A percentile compares a stretch with the other conserved stretches of the same genome.
Conservation (phyloP, 2,888 invertebrate species). For the Allophyes oxyacanthae region DNA sequence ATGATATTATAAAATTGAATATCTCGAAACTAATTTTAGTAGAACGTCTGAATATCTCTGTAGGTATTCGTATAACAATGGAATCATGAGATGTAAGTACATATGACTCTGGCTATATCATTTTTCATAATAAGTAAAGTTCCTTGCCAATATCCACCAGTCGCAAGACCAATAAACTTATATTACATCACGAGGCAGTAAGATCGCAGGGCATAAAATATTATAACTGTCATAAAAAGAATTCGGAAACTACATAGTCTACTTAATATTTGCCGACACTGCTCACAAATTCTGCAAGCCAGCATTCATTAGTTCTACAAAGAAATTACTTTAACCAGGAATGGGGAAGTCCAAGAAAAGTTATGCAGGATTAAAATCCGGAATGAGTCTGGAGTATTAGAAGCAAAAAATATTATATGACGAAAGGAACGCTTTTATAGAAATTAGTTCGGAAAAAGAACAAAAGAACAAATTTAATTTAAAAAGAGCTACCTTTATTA, state of each 20-base stretch:
- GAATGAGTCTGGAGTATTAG: conserved; percentile 9
- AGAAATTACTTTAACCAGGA: conserved; percentile 30
- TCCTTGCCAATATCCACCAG: conserved; percentile 6
- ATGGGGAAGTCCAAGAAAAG: conserved; percentile 13
- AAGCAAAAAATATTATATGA: conserved; percentile 16
- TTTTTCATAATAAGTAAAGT: not conserved
- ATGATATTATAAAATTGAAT: too few relatives aligned
- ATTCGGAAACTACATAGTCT: conserved; percentile 20
- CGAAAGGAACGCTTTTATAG: conserved; percentile 7
- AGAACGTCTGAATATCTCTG: not conserved
- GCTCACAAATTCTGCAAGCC: conserved; percentile 21
- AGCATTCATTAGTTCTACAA: conserved; percentile 19
- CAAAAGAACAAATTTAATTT: conserved; percentile 6
- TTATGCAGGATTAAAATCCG: conserved; percentile 12
- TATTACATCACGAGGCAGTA: conserved; percentile 20
- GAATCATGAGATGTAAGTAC: not conserved
- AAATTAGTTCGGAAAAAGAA: conserved; percentile 4
- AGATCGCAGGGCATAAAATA: conserved; percentile 23
- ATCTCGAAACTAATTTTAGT: too few relatives aligned
- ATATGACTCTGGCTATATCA: not conserved
- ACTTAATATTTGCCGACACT: conserved; percentile 4
- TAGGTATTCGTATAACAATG: not conserved
- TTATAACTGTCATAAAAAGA: conserved; percentile 26
- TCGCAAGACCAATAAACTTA: conserved; percentile 27
- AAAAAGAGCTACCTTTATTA: not conserved